Evolutionary conservation across 2,888 invertebrate genomes (phyloP).

Genomic region (Mesodorylaimus sp.): DNA sequence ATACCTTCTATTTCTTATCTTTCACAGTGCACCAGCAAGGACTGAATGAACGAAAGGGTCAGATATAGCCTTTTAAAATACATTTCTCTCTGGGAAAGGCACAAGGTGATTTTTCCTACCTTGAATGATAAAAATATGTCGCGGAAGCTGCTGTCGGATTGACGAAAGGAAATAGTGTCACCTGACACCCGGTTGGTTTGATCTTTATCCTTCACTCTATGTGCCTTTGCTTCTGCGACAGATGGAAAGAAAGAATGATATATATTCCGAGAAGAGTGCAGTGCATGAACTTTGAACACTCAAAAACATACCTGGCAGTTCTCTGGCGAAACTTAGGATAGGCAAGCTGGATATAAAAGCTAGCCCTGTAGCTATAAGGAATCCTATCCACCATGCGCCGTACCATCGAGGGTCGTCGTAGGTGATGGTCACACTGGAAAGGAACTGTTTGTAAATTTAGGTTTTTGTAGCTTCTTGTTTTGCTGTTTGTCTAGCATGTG

Average conservation of each 20-base stretch:
- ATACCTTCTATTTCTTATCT: no score
- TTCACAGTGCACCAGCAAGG: no score
- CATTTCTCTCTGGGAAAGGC: no score
- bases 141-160: no score
- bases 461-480: no score
- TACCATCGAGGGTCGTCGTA: conserved; percentile 28
- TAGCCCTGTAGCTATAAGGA: conserved; percentile 29
- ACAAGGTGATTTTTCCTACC: no score
- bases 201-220: conserved; percentile 24
- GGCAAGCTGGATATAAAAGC: conserved; percentile 33
- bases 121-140: no score
- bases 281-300: neutral
- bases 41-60: no score
- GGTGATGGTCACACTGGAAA: neutral
- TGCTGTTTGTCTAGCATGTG: no score
- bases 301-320: conserved; percentile 19
- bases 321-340: conserved; percentile 28
- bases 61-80: no score
- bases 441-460: no score
- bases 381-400: conserved; percentile 37
- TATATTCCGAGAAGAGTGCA: neutral
- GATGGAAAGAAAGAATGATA: neutral
- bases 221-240: conserved; percentile 26
- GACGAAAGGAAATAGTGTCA: neutral
- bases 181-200: conserved; percentile 12